Percentiles rank a stretch among this genome's conserved stretches.
Evolutionary conservation across 2,888 invertebrate species (phyloP).

Genomic region (Agrilus cyanescens): DNA sequence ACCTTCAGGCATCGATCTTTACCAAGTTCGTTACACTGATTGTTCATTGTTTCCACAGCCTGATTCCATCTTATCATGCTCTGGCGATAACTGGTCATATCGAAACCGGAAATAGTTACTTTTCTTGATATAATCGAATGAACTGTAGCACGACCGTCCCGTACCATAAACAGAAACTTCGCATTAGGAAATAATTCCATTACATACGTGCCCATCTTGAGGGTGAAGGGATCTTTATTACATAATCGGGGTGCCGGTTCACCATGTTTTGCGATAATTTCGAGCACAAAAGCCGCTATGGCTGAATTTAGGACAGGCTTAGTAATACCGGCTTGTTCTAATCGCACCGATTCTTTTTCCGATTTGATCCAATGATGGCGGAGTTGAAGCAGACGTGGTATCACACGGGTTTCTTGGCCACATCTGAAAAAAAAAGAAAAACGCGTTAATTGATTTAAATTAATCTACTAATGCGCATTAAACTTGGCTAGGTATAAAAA

Average conservation of each 20-base stretch:
- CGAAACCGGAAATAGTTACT: constrained; percentile 61
- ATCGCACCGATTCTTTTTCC: constrained; percentile 77
- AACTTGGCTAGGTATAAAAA: too few species aligned
- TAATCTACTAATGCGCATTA: too few species aligned
- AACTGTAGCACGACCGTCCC: constrained; percentile 96
- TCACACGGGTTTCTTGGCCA: constrained; percentile 94
- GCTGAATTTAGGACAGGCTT: constrained; percentile 88
- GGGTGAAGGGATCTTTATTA: constrained; percentile 97
- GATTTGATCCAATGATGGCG: constrained; percentile 92
- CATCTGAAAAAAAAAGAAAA: constrained; percentile 47
- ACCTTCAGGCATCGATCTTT: constrained; percentile 69
- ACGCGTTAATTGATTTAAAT: too few species aligned
- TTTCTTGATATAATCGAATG: constrained; percentile 96
- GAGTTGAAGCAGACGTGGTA: constrained; percentile 91
- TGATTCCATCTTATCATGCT: constrained; percentile 96
- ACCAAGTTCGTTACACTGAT: constrained; percentile 79
- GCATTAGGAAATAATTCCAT: constrained; percentile 93
- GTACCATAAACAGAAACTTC: constrained; percentile 95
- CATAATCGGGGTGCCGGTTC: constrained; percentile 89
- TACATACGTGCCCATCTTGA: constrained; percentile 93
- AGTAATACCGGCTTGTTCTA: constrained; percentile 89
- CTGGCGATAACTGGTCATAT: constrained; percentile 84
- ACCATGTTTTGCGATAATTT: constrained; percentile 93
- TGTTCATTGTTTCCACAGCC: constrained; percentile 88
- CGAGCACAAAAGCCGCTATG: constrained; percentile 91